Conservation (phyloP, 2,888 invertebrate genomes). For the Laothoe populi region DNA sequence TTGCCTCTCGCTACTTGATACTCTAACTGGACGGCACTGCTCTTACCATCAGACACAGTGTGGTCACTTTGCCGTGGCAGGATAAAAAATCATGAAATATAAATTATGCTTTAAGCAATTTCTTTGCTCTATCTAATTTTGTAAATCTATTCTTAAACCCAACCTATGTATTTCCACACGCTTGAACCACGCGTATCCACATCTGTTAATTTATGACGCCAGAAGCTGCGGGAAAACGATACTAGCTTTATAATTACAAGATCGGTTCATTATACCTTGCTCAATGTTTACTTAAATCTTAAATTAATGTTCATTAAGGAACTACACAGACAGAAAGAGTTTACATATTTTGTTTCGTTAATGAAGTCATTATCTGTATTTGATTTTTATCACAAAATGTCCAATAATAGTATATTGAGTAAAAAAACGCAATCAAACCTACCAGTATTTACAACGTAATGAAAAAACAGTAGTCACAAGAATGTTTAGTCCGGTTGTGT, state of each 20-base stretch:
- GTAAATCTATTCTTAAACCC: too few species aligned
- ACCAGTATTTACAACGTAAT: conserved; percentile 41
- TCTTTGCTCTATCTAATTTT: too few species aligned
- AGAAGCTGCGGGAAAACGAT: neutral
- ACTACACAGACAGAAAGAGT: neutral
- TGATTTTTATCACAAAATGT: conserved; percentile 22
- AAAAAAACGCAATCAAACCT: conserved; percentile 32
- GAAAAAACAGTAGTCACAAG: conserved; percentile 60
- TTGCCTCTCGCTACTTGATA: too few species aligned
- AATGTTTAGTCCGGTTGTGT: conserved; percentile 56
- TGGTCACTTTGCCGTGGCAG: too few species aligned
- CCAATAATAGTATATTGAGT: conserved; percentile 40
- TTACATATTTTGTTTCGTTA: conserved; percentile 14
- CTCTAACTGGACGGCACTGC: too few species aligned
- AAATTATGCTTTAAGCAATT: too few species aligned
- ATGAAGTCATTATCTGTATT: conserved; percentile 14
- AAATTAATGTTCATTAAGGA: neutral
- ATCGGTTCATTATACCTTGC: neutral
- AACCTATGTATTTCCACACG: too few species aligned
- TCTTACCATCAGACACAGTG: too few species aligned
- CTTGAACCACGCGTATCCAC: too few species aligned
- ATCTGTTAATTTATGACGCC: neutral
- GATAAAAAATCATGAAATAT: too few species aligned
- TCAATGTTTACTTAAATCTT: neutral
- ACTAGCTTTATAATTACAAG: neutral